Percentiles rank a stretch among this genome's conserved stretches.
These are phyloP conservation scores for Zoanthus sansibaricus DNA, from an alignment of 92 coral and sea anemone genomes.

Conservation along the genomic window DNA sequence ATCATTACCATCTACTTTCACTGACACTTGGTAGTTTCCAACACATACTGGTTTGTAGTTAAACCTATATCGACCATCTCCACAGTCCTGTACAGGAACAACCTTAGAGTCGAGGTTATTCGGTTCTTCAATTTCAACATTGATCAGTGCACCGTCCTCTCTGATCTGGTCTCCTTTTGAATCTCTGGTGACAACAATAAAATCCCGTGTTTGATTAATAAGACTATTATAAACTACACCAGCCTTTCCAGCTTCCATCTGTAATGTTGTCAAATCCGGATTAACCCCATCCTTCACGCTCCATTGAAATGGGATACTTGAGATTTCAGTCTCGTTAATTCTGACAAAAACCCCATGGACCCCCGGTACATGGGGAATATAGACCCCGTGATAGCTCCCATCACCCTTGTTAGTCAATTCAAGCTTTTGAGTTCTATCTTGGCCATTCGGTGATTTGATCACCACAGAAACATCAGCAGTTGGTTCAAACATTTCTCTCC, in stretches of 20 bases:
- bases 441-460: neutral
- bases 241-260: slow-evolving; percentile 20
- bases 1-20: slow-evolving; percentile 33
- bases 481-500: neutral
- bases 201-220: neutral
- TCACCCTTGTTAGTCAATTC: slow-evolving; percentile 1
- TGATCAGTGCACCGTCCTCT: neutral
- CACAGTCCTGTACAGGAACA: too few relatives aligned
- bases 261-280: neutral
- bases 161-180: too few relatives aligned
- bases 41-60: too few relatives aligned
- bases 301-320: slow-evolving; percentile 6
- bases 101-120: too few relatives aligned
- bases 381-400: neutral
- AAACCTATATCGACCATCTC: too few relatives aligned
- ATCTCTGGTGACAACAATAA: too few relatives aligned
- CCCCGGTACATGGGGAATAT: slow-evolving; percentile 8
- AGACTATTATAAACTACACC: slow-evolving; percentile 1
- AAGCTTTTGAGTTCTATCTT: neutral
- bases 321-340: neutral
- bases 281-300: neutral
- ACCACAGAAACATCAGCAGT: neutral
- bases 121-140: neutral
- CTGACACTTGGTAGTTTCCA: too few relatives aligned
- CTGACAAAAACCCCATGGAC: neutral